Conservation (phyloP, 2,797 vertebrate genomes). For the Centroberyx gerrardi region DNA sequence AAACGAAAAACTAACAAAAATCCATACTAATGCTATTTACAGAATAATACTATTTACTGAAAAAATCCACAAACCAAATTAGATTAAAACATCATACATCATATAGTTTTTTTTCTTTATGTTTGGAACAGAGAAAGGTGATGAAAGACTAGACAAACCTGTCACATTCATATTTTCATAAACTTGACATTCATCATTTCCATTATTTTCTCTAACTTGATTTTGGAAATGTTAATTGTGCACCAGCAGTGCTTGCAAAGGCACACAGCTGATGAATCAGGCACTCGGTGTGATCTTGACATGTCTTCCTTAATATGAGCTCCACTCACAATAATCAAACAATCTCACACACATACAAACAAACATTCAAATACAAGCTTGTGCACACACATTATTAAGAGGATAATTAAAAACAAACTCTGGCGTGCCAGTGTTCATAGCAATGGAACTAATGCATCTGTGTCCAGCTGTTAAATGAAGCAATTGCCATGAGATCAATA, state of each 20-base stretch:
- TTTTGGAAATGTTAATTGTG: too few relatives aligned
- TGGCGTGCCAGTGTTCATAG: too few relatives aligned
- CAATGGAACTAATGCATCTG: too few relatives aligned
- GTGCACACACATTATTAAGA: too few relatives aligned
- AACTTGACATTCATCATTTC: not conserved
- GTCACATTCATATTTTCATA: not conserved
- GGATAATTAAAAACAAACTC: too few relatives aligned
- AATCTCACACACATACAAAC: too few relatives aligned
- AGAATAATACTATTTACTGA: not conserved
- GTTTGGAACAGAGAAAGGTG: not conserved
- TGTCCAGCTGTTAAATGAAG: conserved; percentile 5
- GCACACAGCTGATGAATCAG: too few relatives aligned
- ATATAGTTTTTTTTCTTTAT: not conserved
- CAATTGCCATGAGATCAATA: conserved; percentile 1
- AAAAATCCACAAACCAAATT: not conserved
- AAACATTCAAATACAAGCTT: too few relatives aligned
- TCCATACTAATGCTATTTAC: not conserved
- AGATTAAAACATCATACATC: not conserved
- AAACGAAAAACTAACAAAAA: not conserved
- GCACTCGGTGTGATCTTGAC: not conserved
- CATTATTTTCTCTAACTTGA: too few relatives aligned
- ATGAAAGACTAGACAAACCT: not conserved
- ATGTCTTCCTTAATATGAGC: not conserved
- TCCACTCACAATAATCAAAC: not conserved
- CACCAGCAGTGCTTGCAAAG: too few relatives aligned